Base-by-base conservation (phyloP, 1,140 invertebrate species). In the Eurytemora carolleeae region DNA sequence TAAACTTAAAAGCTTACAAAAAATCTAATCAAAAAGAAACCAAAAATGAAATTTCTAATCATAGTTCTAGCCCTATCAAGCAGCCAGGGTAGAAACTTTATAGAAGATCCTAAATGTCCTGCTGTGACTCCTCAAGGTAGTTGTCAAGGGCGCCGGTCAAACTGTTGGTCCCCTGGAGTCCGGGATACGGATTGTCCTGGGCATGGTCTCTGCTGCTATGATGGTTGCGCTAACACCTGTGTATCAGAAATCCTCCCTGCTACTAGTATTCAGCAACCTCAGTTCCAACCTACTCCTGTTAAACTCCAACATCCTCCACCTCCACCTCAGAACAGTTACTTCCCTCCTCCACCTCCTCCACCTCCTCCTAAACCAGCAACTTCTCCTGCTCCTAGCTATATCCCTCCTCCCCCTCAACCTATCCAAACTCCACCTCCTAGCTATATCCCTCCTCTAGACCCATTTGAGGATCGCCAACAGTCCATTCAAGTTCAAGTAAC, bases 161-260 rank as follows among this genome's bases (percentile, higher is more conserved):
- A 2, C 24, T 59, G 58, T 59, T 59, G 58, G 58, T 53, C 26
- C 12, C 18, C 24, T 53, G 58, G 58, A 19, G 26, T 53, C 15
- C 2, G 26, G 12, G 58, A 59, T 19, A 19, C 24, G 21, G 58
- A 59, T 24, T 59, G 58, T 24, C 58, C 58, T 59, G 58, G 24
- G 3, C 15, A 18, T 53, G 58, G 18, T 19, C 22, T 53, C 7
- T 59, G 58, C 58, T 59, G 58, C 19, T 59, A 56, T 59, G 58
- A 59, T 59, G 58, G 58, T 24, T 59, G 58, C 21, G 58, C 25
- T 7, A 59, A 53, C 17, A 53, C 58, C 20, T 59, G 58, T 53
- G 17, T 59, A n/a, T 3, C 3, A 17, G 7, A 44, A n/a, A n/a
- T n/a, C n/a, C 7, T n/a, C 7, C 31, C 31, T n/a, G 7, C 7